Conservation (phyloP, 2,797 vertebrate species). For the Scarus forsteni region DNA sequence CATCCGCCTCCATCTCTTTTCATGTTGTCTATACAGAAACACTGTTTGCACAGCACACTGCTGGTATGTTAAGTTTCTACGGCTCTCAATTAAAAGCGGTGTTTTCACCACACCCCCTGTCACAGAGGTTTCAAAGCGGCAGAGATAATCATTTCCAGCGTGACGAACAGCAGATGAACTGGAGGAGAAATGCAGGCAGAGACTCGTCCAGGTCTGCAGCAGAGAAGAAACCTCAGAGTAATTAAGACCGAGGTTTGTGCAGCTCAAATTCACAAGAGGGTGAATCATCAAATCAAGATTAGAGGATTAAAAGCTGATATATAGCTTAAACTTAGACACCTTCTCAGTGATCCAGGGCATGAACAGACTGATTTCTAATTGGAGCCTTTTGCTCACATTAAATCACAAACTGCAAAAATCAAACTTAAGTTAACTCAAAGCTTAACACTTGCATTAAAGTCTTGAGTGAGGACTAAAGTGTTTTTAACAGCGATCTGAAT, state of each 20-base stretch:
- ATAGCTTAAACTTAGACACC: background rate
- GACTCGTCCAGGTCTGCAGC: background rate
- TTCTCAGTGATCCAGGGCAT: background rate
- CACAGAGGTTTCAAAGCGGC: background rate
- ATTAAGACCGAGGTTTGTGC: background rate
- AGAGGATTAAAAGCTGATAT: background rate
- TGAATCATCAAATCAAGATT: background rate
- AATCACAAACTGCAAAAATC: background rate
- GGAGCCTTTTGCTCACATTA: background rate
- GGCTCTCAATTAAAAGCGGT: constrained; percentile 4
- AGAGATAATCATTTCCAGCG: background rate
- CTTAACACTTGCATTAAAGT: background rate
- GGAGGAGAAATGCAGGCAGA: constrained; percentile 9
- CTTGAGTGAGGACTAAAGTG: background rate
- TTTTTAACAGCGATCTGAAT: background rate
- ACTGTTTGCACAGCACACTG: background rate
- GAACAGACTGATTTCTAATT: background rate
- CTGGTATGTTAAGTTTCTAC: background rate
- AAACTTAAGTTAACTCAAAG: background rate
- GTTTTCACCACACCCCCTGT: constrained; percentile 1
- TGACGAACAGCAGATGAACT: background rate
- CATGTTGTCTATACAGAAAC: background rate
- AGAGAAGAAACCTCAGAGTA: background rate
- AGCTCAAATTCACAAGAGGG: background rate
- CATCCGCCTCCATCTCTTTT: too few species aligned